phyloP scores from a whole-genome alignment of 2,797 vertebrate genomes.

The Huso huso region DNA sequence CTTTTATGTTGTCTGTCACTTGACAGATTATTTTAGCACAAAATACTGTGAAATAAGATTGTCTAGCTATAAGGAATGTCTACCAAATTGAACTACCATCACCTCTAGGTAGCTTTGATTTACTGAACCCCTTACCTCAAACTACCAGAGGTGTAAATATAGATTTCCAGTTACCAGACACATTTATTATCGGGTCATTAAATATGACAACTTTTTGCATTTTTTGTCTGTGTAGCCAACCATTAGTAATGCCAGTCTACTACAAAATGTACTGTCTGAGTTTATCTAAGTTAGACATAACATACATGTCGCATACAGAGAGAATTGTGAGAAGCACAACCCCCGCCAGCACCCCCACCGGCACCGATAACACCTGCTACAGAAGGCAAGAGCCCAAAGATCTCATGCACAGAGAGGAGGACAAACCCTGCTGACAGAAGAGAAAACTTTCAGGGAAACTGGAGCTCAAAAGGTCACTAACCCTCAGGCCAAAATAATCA shows the following conservation, averaged over 20 bases:
- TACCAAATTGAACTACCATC: constrained; percentile 1
- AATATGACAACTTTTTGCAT: constrained; percentile 10
- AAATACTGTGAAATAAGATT: neutral
- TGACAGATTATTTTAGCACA: constrained; percentile 4
- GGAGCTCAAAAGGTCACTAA: neutral
- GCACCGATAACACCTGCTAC: no score
- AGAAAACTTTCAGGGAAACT: constrained; percentile 4
- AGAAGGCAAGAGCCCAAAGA: no score
- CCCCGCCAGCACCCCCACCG: no score
- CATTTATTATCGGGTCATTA: constrained; percentile 17
- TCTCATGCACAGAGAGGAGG: no score
- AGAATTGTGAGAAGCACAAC: no score
- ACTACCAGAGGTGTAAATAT: constrained; percentile 14
- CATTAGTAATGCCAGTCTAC: constrained; percentile 7
- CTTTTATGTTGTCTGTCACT: constrained; percentile 1
- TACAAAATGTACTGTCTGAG: no score
- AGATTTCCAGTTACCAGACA: constrained; percentile 12
- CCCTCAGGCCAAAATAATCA: constrained; percentile 8
- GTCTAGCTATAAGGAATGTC: constrained; percentile 9
- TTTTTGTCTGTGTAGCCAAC: constrained; percentile 1
- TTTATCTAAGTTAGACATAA: no score
- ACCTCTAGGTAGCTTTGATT: constrained; percentile 22
- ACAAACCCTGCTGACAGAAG: neutral
- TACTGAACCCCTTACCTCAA: constrained; percentile 23
- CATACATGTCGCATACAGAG: no score